Evolutionary conservation across 2,113 vertebrate species (phyloP), one percentile per base, ranked within the genome.

Genomic region (Litocranius walleri): DNA sequence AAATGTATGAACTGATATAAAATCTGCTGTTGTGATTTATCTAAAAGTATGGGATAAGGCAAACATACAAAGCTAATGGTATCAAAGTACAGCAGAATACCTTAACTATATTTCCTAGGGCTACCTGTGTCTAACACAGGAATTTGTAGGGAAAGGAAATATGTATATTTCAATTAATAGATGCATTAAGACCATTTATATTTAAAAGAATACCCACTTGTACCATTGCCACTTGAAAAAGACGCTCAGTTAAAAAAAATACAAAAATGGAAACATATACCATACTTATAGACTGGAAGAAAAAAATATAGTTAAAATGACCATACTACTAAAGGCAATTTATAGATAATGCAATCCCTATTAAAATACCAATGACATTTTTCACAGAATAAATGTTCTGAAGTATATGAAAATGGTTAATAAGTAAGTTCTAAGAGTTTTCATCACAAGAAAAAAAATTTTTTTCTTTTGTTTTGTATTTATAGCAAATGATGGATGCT

Each of bases 1-100:
- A 98, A 98, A 98, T 83, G 57, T 95, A 96, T 57, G 84, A 92
- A 94, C 80, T 92, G 52, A 97, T 94, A 92, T 62, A 90, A 98
- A 96, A 97, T 96, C 95, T 50, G 67, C 59, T 97, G 94, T 83
- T 95, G 27, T 98, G 83, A 7, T 33, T 97, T 78, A 95, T 93
- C 88, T 43, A 90, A 95, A 98, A 92, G 11, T 80, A 64, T 91
- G 13, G 88, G 43, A 89, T 84, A 95, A 98, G 12, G 88, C 19
- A 95, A 90, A 97, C 25, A 97, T 97, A 83, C 15, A 97, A 54
- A 87, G 33, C 81, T 83, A 96, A 71, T 91, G 13, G 5, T 61
- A 92, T 61, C 36, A 94, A 78, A 95, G 97, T 90, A 87, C n/a
- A 92, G 5, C 11, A 48, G 19, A 29, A 12, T 25, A 25, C 54